Evolutionary conservation across 2,888 invertebrate genomes (phyloP).

Genomic region (Oligia strigilis): DNA sequence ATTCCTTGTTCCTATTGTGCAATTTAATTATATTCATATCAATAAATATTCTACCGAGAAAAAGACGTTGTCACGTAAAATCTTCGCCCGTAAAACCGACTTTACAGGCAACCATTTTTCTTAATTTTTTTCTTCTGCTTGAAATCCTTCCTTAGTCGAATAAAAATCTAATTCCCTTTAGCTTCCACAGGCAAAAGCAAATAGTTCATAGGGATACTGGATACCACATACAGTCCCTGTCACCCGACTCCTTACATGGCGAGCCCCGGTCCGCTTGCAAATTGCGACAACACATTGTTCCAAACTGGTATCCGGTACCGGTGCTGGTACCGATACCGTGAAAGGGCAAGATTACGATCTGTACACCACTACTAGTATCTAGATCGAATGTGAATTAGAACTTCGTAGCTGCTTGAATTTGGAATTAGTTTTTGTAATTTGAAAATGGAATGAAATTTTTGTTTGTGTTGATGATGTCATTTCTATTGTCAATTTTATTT

Average conservation of each 20-base stretch:
- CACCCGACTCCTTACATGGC: constrained; percentile 78
- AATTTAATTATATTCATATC: too few relatives aligned
- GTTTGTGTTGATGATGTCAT: constrained; percentile 10
- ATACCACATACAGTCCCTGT: constrained; percentile 64
- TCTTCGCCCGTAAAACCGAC: too few relatives aligned
- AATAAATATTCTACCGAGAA: too few relatives aligned
- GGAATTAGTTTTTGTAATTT: constrained; percentile 50
- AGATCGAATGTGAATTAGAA: constrained; percentile 68
- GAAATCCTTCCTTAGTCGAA: not conserved
- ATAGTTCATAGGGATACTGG: constrained; percentile 59
- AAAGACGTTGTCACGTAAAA: too few relatives aligned
- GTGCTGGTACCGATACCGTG: constrained; percentile 60
- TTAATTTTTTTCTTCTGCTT: not conserved
- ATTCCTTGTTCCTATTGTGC: too few relatives aligned
- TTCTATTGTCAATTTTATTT: not conserved
- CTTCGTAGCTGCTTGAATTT: constrained; percentile 44
- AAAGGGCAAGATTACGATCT: constrained; percentile 72
- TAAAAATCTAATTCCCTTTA: constrained; percentile 40
- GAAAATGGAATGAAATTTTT: constrained; percentile 37
- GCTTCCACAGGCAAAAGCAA: constrained; percentile 28
- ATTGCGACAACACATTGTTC: constrained; percentile 89
- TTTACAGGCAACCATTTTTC: too few relatives aligned
- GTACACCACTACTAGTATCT: constrained; percentile 66
- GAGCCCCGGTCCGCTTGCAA: constrained; percentile 85
- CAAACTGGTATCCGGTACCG: constrained; percentile 71